Percentiles rank a stretch among this genome's conserved stretches.
Conservation (phyloP, 1,140 invertebrate genomes). For the Venturia canescens region DNA sequence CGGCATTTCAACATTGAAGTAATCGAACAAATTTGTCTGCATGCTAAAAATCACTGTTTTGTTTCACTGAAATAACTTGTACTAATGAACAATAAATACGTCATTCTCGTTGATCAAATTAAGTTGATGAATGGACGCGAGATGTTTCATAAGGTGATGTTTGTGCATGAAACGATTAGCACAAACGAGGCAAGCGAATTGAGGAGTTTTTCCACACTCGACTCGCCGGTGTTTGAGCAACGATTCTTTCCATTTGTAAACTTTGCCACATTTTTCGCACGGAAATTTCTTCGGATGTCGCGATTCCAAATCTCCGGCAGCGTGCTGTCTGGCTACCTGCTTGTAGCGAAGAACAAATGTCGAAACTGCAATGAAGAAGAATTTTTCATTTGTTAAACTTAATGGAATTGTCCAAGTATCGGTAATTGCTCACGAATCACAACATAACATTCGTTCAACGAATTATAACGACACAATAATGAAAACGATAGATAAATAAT, state of each 20-base stretch:
- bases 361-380: conserved; percentile 53
- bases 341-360: conserved; percentile 28
- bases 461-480: conserved; percentile 1
- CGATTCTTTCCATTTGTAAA: conserved; percentile 79
- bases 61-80: not conserved
- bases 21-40: too few relatives aligned
- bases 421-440: not conserved
- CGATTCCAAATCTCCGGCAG: not conserved
- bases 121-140: conserved; percentile 63
- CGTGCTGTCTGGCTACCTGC: not conserved
- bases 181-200: conserved; percentile 74
- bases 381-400: conserved; percentile 5
- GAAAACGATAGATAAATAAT: not conserved
- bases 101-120: not conserved
- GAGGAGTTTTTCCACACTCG: conserved; percentile 72
- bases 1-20: too few relatives aligned
- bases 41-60: too few relatives aligned
- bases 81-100: conserved; percentile 43
- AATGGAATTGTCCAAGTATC: not conserved
- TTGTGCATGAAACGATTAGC: conserved; percentile 72
- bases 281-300: conserved; percentile 55
- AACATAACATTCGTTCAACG: not conserved
- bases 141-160: conserved; percentile 69
- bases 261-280: conserved; percentile 79
- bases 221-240: conserved; percentile 75